Percentiles rank a stretch among this genome's conserved stretches.
Conservation (phyloP, 2,888 invertebrate genomes). For the Antitype chi region DNA sequence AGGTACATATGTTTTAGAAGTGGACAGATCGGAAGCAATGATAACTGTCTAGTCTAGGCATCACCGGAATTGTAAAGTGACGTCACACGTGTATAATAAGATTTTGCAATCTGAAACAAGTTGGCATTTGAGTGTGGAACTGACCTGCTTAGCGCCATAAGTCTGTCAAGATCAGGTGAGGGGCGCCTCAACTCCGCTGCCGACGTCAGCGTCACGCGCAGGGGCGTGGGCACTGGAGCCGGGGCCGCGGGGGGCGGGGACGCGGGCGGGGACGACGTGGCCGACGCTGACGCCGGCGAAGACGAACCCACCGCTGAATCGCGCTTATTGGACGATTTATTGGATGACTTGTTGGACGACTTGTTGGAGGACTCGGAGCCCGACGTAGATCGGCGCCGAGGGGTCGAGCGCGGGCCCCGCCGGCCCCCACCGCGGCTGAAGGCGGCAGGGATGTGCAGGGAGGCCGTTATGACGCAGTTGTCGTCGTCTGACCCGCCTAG, state of each 20-base stretch:
- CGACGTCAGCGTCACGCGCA: constrained; percentile 91
- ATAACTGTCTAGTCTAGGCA: too few relatives aligned
- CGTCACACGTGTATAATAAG: background rate
- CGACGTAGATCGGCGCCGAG: constrained; percentile 82
- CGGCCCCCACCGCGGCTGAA: constrained; percentile 79
- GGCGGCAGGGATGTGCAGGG: constrained; percentile 94
- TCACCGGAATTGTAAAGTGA: too few relatives aligned
- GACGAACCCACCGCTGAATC: constrained; percentile 89
- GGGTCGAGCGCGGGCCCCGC: constrained; percentile 73
- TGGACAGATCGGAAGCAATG: too few relatives aligned
- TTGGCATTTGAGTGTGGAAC: background rate
- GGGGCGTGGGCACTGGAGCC: constrained; percentile 74
- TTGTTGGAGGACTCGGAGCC: constrained; percentile 79
- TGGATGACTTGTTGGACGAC: constrained; percentile 55
- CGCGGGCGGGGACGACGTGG: constrained; percentile 87
- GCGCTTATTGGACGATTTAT: constrained; percentile 62
- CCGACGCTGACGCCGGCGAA: constrained; percentile 76
- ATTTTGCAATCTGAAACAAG: background rate
- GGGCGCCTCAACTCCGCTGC: constrained; percentile 90
- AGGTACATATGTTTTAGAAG: too few relatives aligned
- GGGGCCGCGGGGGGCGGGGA: constrained; percentile 74
- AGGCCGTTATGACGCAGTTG: constrained; percentile 94
- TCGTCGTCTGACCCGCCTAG: constrained; percentile 92
- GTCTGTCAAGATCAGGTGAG: constrained; percentile 80
- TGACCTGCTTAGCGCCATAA: constrained; percentile 81